phyloP scores from a whole-genome alignment of 37 sponge, comb jelly and placozoan genomes.

The Lycopodina hypogea region DNA sequence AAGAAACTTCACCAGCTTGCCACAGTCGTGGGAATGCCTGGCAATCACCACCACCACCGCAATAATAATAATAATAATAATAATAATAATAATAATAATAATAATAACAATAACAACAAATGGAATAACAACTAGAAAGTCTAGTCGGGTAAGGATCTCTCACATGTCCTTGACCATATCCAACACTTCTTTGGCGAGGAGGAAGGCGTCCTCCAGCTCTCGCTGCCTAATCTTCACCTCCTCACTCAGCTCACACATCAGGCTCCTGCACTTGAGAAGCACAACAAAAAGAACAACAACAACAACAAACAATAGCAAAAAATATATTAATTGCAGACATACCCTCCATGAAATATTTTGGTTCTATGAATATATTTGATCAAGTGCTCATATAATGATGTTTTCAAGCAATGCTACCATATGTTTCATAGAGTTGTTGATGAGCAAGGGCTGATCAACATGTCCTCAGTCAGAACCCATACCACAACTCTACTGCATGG shows the following conservation, averaged over 20 bases:
- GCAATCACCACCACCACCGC: too few species aligned
- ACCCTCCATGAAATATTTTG: too few species aligned
- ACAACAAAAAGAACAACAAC: background rate
- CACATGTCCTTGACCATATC: conserved; percentile 5
- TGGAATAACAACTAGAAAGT: background rate
- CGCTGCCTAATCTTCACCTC: background rate
- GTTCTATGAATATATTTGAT: too few species aligned
- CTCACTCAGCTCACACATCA: background rate
- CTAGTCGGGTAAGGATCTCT: background rate
- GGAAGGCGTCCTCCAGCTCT: background rate
- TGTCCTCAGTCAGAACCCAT: too few species aligned
- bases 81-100: background rate
- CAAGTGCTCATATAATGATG: too few species aligned
- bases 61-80: background rate
- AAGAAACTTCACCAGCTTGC: background rate
- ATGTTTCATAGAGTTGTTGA: too few species aligned
- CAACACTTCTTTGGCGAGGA: background rate
- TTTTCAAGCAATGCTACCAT: too few species aligned
- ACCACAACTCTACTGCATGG: too few species aligned
- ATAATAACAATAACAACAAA: background rate
- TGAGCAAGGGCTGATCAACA: too few species aligned
- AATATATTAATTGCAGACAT: too few species aligned
- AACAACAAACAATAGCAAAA: background rate
- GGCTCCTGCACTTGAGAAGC: background rate
- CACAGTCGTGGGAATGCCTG: conserved; percentile 3